Evolutionary conservation across 2,113 vertebrate genomes (phyloP).

Genomic region (Acanthisitta chloris): DNA sequence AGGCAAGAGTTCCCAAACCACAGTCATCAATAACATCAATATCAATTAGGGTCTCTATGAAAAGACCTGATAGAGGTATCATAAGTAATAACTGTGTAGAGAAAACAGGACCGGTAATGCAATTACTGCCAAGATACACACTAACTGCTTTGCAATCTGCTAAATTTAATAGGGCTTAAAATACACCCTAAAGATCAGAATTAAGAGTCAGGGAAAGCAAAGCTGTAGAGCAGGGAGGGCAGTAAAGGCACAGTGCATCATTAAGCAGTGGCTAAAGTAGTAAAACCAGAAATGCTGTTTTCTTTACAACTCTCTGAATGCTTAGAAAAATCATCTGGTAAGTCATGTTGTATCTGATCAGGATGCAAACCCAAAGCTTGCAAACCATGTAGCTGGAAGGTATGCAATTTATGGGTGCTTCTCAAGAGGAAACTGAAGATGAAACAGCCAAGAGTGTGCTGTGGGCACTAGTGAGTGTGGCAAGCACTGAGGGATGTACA

Average conservation of each 20-base stretch:
- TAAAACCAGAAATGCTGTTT: background rate
- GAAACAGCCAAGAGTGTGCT: background rate
- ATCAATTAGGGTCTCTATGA: background rate
- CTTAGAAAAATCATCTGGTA: background rate
- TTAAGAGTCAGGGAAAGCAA: background rate
- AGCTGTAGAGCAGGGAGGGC: background rate
- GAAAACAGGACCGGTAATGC: background rate
- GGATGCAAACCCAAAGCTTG: background rate
- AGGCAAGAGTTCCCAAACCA: background rate
- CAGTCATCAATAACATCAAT: background rate
- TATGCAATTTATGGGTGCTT: background rate
- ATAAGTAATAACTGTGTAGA: background rate
- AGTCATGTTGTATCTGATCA: background rate
- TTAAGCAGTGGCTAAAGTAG: background rate
- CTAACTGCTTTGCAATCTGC: background rate
- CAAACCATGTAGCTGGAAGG: background rate
- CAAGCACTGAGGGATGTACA: background rate
- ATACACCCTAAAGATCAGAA: background rate
- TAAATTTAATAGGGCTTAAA: background rate
- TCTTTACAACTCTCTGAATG: background rate
- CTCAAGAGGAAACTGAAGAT: background rate
- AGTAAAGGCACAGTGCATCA: background rate
- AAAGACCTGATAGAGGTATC: background rate
- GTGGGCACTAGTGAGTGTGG: background rate
- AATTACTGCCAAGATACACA: background rate